Percentiles rank a stretch among this genome's conserved stretches.
Evolutionary conservation across 2,113 vertebrate species (phyloP).

Genomic region (Myotis yumanensis): DNA sequence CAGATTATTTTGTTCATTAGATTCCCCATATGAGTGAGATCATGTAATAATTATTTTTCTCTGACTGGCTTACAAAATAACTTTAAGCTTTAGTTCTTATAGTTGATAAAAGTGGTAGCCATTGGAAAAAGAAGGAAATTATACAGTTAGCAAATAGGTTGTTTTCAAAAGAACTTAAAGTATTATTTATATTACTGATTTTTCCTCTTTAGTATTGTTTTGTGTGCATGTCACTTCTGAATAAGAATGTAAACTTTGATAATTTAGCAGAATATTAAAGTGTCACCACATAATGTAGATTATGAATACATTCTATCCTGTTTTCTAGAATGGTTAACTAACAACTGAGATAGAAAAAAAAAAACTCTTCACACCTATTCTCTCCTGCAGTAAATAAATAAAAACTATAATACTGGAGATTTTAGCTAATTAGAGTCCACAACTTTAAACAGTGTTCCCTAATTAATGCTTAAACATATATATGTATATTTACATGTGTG

Average conservation of each 20-base stretch:
- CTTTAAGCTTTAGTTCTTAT: conserved; percentile 45
- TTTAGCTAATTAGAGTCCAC: neutral
- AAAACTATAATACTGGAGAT: neutral
- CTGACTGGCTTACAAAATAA: neutral
- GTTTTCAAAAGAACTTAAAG: conserved; percentile 55
- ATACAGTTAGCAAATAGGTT: neutral
- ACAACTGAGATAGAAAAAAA: conserved; percentile 27
- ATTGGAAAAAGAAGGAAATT: conserved; percentile 64
- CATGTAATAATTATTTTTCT: too few species aligned
- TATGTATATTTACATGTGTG: neutral
- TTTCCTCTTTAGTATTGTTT: conserved; percentile 62
- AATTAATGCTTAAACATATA: conserved; percentile 21
- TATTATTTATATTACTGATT: conserved; percentile 55
- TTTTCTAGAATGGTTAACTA: conserved; percentile 40
- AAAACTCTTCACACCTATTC: neutral
- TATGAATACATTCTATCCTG: conserved; percentile 34
- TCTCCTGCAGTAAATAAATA: conserved; percentile 32
- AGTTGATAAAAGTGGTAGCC: conserved; percentile 30
- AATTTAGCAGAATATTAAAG: conserved; percentile 51
- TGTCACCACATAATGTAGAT: neutral
- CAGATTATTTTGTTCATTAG: too few species aligned
- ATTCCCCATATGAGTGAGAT: too few species aligned
- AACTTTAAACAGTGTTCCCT: conserved; percentile 21
- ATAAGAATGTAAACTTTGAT: conserved; percentile 45
- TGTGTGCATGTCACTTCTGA: conserved; percentile 12